Evolutionary conservation across 2,888 invertebrate species (phyloP).

Genomic region (Himalopsyche tibetana): DNA sequence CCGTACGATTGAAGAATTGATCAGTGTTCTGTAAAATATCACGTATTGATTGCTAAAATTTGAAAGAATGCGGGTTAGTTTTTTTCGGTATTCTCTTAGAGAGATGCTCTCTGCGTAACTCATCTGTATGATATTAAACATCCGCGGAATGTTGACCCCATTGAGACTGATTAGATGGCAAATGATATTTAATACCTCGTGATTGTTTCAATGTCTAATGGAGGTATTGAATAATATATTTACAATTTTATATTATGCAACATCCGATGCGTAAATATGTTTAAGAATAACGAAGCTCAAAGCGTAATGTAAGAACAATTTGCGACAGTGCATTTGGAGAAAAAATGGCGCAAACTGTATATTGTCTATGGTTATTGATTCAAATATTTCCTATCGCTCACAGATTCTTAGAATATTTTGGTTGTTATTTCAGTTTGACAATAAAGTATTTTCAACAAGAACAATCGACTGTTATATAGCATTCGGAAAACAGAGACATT

Average conservation of each 20-base stretch:
- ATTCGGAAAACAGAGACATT: background rate
- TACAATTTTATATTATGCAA: constrained; percentile 5
- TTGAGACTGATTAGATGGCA: constrained; percentile 24
- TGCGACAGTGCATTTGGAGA: constrained; percentile 54
- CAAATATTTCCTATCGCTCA: background rate
- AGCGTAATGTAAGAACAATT: constrained; percentile 34
- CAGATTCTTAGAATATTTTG: no score
- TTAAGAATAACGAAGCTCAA: constrained; percentile 35
- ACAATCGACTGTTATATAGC: background rate
- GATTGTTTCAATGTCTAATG: constrained; percentile 19
- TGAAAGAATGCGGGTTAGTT: background rate
- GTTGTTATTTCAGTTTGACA: no score
- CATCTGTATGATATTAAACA: constrained; percentile 6
- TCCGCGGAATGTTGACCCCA: background rate
- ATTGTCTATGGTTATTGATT: background rate
- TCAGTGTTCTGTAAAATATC: background rate
- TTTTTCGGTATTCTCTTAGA: background rate
- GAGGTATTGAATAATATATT: constrained; percentile 29
- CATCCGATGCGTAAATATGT: constrained; percentile 17
- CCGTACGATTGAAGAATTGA: background rate
- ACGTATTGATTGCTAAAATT: background rate
- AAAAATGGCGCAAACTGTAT: constrained; percentile 44
- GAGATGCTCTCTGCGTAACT: background rate
- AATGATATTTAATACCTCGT: constrained; percentile 30
- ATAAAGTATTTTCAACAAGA: no score